phyloP scores from a whole-genome alignment of 2,797 vertebrate species.

The Coracias cyanogaster region DNA sequence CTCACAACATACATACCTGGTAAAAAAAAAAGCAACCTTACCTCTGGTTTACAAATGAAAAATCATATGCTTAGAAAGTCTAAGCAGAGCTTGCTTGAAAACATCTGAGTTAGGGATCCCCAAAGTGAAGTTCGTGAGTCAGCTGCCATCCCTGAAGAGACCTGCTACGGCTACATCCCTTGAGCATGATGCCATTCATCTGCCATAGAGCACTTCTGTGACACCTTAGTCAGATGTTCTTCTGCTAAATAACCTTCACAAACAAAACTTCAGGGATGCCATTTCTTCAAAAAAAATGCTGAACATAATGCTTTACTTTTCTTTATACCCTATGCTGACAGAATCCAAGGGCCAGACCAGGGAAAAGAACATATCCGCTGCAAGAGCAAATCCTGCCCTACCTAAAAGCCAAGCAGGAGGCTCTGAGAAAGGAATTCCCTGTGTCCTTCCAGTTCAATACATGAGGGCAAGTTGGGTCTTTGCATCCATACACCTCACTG shows the following conservation, averaged over 20 bases:
- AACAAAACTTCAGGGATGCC: not conserved
- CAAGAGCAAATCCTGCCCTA: not conserved
- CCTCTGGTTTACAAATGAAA: not conserved
- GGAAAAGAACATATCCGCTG: not conserved
- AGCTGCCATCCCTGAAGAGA: not conserved
- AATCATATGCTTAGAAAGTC: not conserved
- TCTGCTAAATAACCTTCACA: not conserved
- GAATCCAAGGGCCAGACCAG: not conserved
- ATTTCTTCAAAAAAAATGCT: not conserved
- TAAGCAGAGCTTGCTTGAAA: not conserved
- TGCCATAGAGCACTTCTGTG: not conserved
- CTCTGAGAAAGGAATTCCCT: not conserved
- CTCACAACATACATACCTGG: not conserved
- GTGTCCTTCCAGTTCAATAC: not conserved
- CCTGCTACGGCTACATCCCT: not conserved
- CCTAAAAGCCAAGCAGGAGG: not conserved
- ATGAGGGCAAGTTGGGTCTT: not conserved
- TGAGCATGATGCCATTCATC: not conserved
- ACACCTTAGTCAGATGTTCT: not conserved
- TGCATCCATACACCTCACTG: rapidly evolving
- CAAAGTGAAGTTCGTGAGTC: not conserved
- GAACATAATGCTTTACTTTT: not conserved
- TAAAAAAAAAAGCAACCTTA: not conserved
- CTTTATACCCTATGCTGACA: not conserved
- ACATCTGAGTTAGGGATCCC: not conserved